These are phyloP conservation scores for Neoitamus cyanurus DNA, from an alignment of 2,888 invertebrate species.

Conservation along the genomic window DNA sequence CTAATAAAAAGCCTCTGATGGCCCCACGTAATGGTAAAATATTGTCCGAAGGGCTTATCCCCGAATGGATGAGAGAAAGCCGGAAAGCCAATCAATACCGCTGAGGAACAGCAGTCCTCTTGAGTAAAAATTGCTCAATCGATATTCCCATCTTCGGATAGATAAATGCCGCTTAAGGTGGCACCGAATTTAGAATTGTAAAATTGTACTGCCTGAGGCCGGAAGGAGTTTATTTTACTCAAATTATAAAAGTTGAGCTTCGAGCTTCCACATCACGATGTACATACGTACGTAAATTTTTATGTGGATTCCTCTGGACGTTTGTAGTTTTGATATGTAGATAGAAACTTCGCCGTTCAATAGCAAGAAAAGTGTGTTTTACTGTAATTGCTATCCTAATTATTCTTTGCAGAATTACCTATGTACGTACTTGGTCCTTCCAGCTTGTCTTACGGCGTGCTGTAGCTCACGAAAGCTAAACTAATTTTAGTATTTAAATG, in stretches of 20 bases:
- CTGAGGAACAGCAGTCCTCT: not conserved
- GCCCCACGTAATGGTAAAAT: not conserved
- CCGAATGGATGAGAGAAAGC: not conserved
- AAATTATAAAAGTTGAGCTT: not conserved
- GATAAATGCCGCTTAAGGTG: not conserved
- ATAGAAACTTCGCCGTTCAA: not conserved
- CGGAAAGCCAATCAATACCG: not conserved
- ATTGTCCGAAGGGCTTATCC: not conserved
- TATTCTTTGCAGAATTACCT: too few species aligned
- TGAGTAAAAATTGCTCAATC: not conserved
- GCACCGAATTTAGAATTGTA: not conserved
- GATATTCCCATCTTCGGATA: not conserved
- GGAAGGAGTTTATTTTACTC: not conserved
- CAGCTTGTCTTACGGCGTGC: too few species aligned
- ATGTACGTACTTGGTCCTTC: not conserved
- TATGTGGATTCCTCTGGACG: not conserved
- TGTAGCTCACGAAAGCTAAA: not conserved
- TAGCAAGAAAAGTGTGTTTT: not conserved
- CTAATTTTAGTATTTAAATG: not conserved
- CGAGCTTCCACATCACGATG: not conserved
- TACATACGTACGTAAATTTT: not conserved
- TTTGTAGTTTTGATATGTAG: not conserved
- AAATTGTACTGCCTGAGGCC: not conserved
- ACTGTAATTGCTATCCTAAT: not conserved
- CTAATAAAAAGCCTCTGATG: not conserved